phyloP scores from a whole-genome alignment of 2,888 invertebrate species.

The Muscina levida region DNA sequence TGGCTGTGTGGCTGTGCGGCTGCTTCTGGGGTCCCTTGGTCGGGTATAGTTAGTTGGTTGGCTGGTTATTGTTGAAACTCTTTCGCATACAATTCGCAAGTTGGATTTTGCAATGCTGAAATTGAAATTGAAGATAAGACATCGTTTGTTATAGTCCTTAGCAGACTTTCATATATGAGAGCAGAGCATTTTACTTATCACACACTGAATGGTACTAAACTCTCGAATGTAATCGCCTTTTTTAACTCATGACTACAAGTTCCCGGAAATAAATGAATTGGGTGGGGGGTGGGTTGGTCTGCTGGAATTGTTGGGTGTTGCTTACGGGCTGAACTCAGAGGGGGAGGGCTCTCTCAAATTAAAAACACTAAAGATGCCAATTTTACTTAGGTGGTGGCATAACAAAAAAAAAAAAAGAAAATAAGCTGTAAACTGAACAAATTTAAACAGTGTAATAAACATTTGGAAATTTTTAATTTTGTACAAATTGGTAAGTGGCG shows the following conservation, averaged over 20 bases:
- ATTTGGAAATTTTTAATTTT: neutral
- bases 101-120: slow-evolving; percentile 23
- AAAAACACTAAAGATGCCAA: slow-evolving; percentile 60
- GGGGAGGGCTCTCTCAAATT: slow-evolving; percentile 37
- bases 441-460: neutral
- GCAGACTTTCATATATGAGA: slow-evolving; percentile 16
- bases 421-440: slow-evolving; percentile 27
- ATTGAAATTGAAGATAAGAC: slow-evolving; percentile 64
- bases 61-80: slow-evolving; percentile 13
- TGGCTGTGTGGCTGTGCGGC: neutral
- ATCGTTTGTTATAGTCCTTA: slow-evolving; percentile 62
- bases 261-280: slow-evolving; percentile 37
- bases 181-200: slow-evolving; percentile 31
- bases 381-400: slow-evolving; percentile 54
- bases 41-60: neutral
- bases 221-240: slow-evolving; percentile 56
- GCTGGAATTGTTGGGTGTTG: too few relatives aligned
- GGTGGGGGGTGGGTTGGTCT: neutral
- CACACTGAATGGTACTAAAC: slow-evolving; percentile 56
- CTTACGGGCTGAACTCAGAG: too few relatives aligned
- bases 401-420: slow-evolving; percentile 44
- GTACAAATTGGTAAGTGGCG: too few relatives aligned
- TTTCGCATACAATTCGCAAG: neutral
- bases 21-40: too few relatives aligned
- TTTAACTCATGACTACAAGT: slow-evolving; percentile 18